Conservation (phyloP, 2,113 vertebrate species). For the Caloenas nicobarica region DNA sequence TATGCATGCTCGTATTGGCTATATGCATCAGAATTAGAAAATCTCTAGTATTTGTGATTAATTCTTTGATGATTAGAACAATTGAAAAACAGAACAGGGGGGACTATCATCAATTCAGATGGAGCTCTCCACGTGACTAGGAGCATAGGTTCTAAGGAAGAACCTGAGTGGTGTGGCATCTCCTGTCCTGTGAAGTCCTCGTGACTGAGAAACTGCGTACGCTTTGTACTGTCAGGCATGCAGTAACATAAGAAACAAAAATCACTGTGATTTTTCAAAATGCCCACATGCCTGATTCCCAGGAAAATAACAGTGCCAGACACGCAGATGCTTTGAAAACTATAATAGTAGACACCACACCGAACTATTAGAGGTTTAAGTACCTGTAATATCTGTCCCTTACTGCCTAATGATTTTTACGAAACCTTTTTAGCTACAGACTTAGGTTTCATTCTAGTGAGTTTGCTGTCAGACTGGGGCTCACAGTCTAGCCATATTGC, state of each 20-base stretch:
- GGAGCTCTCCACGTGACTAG: neutral
- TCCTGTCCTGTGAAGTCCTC: neutral
- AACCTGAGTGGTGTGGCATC: neutral
- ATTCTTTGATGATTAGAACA: slow-evolving; percentile 41
- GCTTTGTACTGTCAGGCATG: neutral
- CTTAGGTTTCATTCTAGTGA: neutral
- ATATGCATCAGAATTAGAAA: neutral
- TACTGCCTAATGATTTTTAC: slow-evolving; percentile 20
- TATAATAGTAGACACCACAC: neutral
- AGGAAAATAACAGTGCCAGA: neutral
- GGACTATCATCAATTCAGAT: neutral
- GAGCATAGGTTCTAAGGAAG: neutral
- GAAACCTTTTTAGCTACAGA: slow-evolving; percentile 40
- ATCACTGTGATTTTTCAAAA: neutral
- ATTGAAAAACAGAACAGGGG: slow-evolving; percentile 6
- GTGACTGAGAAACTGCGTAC: fast-evolving
- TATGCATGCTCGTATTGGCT: slow-evolving; percentile 8
- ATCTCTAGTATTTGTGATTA: slow-evolving; percentile 44
- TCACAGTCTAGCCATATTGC: slow-evolving; percentile 2
- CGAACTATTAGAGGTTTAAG: neutral
- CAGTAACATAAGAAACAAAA: neutral
- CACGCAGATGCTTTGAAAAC: neutral
- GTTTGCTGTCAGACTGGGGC: slow-evolving; percentile 42
- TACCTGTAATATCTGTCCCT: neutral
- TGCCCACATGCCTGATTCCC: neutral